Percentiles rank a stretch among this genome's conserved stretches.
phyloP scores from a whole-genome alignment of 2,113 vertebrate genomes.

The Chauna torquata region DNA sequence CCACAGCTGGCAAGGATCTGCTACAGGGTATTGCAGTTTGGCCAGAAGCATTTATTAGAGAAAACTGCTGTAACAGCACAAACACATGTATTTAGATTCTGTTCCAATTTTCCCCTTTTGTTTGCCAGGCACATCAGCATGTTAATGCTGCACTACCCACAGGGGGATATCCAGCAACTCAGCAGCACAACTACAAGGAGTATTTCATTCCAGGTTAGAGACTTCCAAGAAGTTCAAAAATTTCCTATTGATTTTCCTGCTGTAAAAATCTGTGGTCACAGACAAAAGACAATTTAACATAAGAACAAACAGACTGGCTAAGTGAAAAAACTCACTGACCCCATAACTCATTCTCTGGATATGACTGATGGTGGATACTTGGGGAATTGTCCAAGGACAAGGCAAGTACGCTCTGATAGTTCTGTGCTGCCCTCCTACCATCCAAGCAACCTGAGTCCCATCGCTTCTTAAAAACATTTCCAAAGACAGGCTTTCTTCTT shows the following conservation, averaged over 20 bases:
- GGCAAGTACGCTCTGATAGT: neutral
- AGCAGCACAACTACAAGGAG: neutral
- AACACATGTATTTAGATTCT: neutral
- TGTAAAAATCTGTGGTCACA: neutral
- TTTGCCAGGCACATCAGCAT: rapidly evolving
- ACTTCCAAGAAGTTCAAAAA: neutral
- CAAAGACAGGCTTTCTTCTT: neutral
- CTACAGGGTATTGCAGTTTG: neutral
- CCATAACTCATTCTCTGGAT: neutral
- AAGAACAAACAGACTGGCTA: neutral
- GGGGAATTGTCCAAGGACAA: neutral
- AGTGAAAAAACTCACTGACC: neutral
- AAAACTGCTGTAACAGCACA: slow-evolving; percentile 46
- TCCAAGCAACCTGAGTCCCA: neutral
- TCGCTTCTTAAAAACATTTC: neutral
- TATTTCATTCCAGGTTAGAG: neutral
- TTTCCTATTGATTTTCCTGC: neutral
- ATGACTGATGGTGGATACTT: rapidly evolving
- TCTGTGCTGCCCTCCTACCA: neutral
- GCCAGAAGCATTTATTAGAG: slow-evolving; percentile 10
- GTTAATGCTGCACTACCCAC: neutral
- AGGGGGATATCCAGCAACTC: neutral
- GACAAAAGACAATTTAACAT: neutral
- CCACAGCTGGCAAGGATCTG: neutral
- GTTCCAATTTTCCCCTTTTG: neutral